Conservation (phyloP, 2,888 invertebrate species). For the Aporophyla nigra region DNA sequence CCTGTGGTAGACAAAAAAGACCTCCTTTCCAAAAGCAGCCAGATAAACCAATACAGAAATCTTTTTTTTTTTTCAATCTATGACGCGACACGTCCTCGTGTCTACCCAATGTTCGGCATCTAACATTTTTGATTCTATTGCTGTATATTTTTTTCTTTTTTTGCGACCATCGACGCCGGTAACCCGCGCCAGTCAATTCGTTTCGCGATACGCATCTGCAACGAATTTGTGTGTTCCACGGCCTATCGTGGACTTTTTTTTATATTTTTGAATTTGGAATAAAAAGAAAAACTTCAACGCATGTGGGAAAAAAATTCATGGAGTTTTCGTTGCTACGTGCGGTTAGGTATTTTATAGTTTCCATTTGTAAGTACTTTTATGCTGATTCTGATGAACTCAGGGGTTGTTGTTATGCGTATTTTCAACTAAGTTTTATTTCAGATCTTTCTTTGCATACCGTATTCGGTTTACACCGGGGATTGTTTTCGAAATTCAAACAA, state of each 20-base stretch:
- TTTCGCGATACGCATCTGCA: slow-evolving; percentile 76
- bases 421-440: too few species aligned
- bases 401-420: not conserved
- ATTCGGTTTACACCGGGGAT: not conserved
- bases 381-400: not conserved
- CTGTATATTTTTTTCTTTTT: slow-evolving; percentile 61
- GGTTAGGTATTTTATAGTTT: slow-evolving; percentile 29
- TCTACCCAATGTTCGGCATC: slow-evolving; percentile 66
- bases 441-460: not conserved
- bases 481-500: slow-evolving; percentile 14
- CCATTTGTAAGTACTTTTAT: slow-evolving; percentile 23
- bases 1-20: not conserved
- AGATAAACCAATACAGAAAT: slow-evolving; percentile 9
- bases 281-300: slow-evolving; percentile 35
- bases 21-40: not conserved
- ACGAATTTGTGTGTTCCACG: slow-evolving; percentile 73
- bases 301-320: slow-evolving; percentile 64
- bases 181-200: slow-evolving; percentile 80
- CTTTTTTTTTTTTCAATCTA: slow-evolving; percentile 42
- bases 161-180: slow-evolving; percentile 69
- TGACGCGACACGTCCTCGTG: slow-evolving; percentile 56
- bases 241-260: slow-evolving; percentile 58
- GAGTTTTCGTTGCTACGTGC: slow-evolving; percentile 51
- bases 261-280: slow-evolving; percentile 55
- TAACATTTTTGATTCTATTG: slow-evolving; percentile 76